Base-by-base conservation (phyloP, 2,888 invertebrate genomes). In the Lordiphosa fenestrarum region DNA sequence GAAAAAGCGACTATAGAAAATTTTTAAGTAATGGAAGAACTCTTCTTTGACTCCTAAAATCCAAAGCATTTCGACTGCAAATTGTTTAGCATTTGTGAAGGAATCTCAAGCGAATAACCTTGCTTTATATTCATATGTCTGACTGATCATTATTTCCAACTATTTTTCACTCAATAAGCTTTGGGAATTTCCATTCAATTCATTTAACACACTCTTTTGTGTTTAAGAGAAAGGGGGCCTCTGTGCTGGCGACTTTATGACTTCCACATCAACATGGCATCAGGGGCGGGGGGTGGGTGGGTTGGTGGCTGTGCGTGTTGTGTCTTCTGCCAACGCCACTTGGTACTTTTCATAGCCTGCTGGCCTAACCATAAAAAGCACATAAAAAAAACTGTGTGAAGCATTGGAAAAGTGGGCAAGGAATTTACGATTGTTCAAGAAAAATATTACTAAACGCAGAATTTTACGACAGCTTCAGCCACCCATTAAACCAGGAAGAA, bases 281-380 rank as follows among this genome's bases (percentile, higher is more conserved):
- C 25, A 6, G 3, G n/a, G 23, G 38, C 35, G 15, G 5, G 25
- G 25, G 42, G 63, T 41, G 37, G n/a, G 25, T 36, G 63, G 4
- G 2, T 37, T 33, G n/a, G 25, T 36, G 63, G 4, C 15, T 15
- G 15, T 46, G 37, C 44, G 38, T 38, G 37, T 30, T 33, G 36
- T 48, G 33, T 48, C 19, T 9, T 37, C 36, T 19, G 36, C 38
- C 13, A 38, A 21, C 9, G 48, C 37, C 23, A 49, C 48, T 49
- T 36, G 47, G 36, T 10, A 47, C 38, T 13, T 49, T 55, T 50
- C 53, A 60, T 53, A 7, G 63, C 35, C 35, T 35, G 47, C 54
- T 49, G 61, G 49, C 40, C 35, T 44, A 48, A 54, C 52, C 80
- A 68, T 77, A 83, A 77, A 77, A 77, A 77, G 73, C 53, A 69